These are phyloP conservation scores for Tretioscincus oriximinensis DNA, from an alignment of 2,113 vertebrate species.

Conservation along the genomic window DNA sequence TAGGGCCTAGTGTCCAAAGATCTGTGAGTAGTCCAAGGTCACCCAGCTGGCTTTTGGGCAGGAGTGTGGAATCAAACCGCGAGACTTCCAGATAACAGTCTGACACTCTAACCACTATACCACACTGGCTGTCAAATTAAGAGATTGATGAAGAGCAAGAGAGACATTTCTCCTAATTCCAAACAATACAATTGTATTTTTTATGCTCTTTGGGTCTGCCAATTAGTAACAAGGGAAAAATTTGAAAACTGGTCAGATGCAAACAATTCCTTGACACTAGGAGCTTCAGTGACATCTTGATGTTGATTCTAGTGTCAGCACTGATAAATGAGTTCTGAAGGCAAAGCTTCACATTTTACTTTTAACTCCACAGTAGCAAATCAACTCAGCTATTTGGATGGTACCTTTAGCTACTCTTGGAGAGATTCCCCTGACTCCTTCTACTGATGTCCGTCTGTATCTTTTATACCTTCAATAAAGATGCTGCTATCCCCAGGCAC, in stretches of 20 bases:
- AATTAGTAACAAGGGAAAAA: background rate
- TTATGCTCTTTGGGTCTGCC: background rate
- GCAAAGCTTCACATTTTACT: background rate
- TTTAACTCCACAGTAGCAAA: conserved; percentile 26
- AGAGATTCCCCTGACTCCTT: conserved; percentile 54
- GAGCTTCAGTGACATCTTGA: background rate
- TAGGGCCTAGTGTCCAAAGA: too few relatives aligned
- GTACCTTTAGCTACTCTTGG: conserved; percentile 53
- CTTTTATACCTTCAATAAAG: conserved; percentile 61
- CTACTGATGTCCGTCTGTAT: conserved; percentile 65
- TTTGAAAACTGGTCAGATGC: background rate
- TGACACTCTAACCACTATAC: too few relatives aligned
- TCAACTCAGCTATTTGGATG: conserved; percentile 35
- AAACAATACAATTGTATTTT: background rate
- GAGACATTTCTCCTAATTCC: background rate
- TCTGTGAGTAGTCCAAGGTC: too few relatives aligned
- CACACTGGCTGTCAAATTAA: too few relatives aligned
- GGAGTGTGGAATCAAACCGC: too few relatives aligned
- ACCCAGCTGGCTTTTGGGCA: too few relatives aligned
- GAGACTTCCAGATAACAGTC: too few relatives aligned
- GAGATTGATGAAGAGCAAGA: too few relatives aligned
- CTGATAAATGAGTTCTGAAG: conserved; percentile 25
- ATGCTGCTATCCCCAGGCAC: conserved; percentile 59
- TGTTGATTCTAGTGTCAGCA: background rate
- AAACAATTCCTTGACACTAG: background rate